Base-by-base conservation (phyloP, 2,113 vertebrate genomes). In the Sylvietta virens region DNA sequence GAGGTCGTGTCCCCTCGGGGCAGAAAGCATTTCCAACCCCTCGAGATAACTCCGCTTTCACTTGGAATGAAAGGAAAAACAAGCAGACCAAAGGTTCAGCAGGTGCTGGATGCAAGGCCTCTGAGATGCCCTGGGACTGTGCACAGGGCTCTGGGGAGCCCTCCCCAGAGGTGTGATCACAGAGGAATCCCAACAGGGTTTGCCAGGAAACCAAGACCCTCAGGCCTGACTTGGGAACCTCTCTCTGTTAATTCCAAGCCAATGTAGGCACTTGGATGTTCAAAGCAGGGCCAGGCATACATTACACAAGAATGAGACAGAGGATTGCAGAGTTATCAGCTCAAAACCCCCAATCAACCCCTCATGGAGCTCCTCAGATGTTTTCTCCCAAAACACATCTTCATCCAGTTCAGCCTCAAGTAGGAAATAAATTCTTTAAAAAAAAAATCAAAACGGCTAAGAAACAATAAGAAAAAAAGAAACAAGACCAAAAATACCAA, bases 111-210 rank as follows among this genome's bases (percentile, higher is more conserved):
- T 17, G 17, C 22, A 35, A 42, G 42, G 28, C 5, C 39, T 15
- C 15, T 2, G 22, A 76, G 58, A 84, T 14, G 11, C 45, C 19
- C 30, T 13, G 37, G 35, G n/a, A 35, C 18, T 40, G 44, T 42
- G 66, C 11, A 0, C 3, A 13, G 2, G 6, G n/a, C n/a, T n/a
- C 45, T 33, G 11, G 4, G 3, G 44, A 72, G 76, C 3, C 48
- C 37, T 76, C 48, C 42, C 40, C 13, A 67, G 58, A 51, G 0
- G 4, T 3, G 40, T 1, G 17, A 73, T 11, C 40, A 10, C 23
- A 58, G 9, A 77, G 22, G 45, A 77, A 51, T 67, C 62, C 62
- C 53, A 86, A 6, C 4, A 26, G 27, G 31, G 22, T 8, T 51
- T 58, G 44, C 62, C 83, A 67, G 53, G 37, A 86, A 69, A 51